Conservation (phyloP, 2,888 invertebrate species). For the Diaprepes abbreviatus region DNA sequence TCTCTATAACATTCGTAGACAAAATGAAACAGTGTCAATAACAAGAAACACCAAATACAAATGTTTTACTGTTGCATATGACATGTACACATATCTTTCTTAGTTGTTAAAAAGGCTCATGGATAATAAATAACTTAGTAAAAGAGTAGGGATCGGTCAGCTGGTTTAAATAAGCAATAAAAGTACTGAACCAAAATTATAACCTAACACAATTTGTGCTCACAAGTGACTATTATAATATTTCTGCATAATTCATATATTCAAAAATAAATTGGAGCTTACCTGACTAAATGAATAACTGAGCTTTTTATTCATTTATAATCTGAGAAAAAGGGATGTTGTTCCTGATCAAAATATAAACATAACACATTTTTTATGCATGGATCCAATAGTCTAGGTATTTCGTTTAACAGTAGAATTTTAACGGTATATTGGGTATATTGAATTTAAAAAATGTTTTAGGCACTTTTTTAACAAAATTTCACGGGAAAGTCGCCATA, state of each 20-base stretch:
- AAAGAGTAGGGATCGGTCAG: too few relatives aligned
- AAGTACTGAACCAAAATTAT: background rate
- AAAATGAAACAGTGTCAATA: too few relatives aligned
- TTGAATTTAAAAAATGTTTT: constrained; percentile 10
- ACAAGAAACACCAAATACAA: too few relatives aligned
- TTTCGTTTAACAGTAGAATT: background rate
- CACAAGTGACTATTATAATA: too few relatives aligned
- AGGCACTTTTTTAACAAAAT: constrained; percentile 16
- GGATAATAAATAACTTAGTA: too few relatives aligned
- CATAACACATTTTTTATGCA: constrained; percentile 61
- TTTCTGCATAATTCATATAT: too few relatives aligned
- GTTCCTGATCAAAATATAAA: constrained; percentile 61
- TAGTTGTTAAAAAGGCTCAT: too few relatives aligned
- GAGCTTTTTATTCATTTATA: constrained; percentile 51
- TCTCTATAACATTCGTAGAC: too few relatives aligned
- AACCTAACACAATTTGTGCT: background rate
- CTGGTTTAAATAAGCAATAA: background rate
- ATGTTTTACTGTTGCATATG: too few relatives aligned
- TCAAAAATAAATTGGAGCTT: constrained; percentile 31
- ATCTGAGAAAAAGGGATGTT: constrained; percentile 54
- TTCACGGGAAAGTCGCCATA: constrained; percentile 54
- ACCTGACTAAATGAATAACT: constrained; percentile 51
- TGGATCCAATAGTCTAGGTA: constrained; percentile 26
- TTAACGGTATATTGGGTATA: too few relatives aligned
- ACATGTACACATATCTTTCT: too few relatives aligned